phyloP scores from a whole-genome alignment of 2,888 invertebrate genomes.

The Crematogaster levior region DNA sequence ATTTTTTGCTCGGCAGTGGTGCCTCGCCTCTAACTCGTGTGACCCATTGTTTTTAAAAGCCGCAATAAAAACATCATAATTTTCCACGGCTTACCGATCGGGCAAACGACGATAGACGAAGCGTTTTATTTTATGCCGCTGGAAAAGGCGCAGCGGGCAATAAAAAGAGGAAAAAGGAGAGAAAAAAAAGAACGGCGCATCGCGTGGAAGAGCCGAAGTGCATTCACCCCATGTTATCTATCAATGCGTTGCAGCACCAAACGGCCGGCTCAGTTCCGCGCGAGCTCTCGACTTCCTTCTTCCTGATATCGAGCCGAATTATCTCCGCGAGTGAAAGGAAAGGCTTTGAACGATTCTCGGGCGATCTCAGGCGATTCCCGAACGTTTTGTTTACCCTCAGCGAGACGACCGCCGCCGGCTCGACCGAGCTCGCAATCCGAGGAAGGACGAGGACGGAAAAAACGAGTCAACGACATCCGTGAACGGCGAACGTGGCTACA shows the following conservation, averaged over 20 bases:
- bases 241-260: slow-evolving; percentile 32
- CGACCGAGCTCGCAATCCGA: neutral
- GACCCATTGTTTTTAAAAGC: slow-evolving; percentile 37
- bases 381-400: slow-evolving; percentile 69
- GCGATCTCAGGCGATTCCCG: slow-evolving; percentile 37
- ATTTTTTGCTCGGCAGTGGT: neutral
- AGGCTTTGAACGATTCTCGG: slow-evolving; percentile 42
- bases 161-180: slow-evolving; percentile 38
- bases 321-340: slow-evolving; percentile 42
- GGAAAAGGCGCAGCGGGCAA: slow-evolving; percentile 12
- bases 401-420: neutral
- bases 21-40: neutral
- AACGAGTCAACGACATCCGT: slow-evolving; percentile 72
- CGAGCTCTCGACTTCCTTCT: slow-evolving; percentile 46
- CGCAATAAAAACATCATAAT: slow-evolving; percentile 12
- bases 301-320: slow-evolving; percentile 55
- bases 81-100: slow-evolving; percentile 7
- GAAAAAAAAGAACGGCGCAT: neutral
- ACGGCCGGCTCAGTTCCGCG: slow-evolving; percentile 39
- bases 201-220: slow-evolving; percentile 66
- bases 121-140: slow-evolving; percentile 15
- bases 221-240: slow-evolving; percentile 71
- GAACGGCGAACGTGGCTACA: slow-evolving; percentile 59
- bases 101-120: neutral
- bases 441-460: slow-evolving; percentile 61